Base-by-base conservation (phyloP, 2,888 invertebrate genomes). In the Temnothorax ravouxi region DNA sequence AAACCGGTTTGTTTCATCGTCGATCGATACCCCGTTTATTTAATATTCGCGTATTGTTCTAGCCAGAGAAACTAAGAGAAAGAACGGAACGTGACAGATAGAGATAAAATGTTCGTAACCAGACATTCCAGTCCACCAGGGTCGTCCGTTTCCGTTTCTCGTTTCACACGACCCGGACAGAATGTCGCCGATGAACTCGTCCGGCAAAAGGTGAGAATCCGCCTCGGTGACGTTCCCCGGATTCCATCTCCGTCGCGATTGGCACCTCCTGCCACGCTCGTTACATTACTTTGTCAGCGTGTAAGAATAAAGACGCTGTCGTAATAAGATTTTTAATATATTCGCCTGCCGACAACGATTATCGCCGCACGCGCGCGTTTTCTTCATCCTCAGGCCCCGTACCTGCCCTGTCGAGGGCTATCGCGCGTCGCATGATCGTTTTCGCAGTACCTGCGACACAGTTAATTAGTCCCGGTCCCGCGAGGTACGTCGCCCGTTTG, bases 61-160 rank as follows among this genome's bases (percentile, higher is more conserved):
- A 61, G 8, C n/a, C 3, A 66, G 29, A 13, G 66, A 61, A 74
- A n/a, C n/a, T n/a, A n/a, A 62, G 69, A 67, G 59, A 83, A 41
- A 59, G 64, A 72, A 61, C 13, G 72, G 56, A 8, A 34, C 21
- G 61, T 34, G 54, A 52, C 15, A 25, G 47, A 47, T 74, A 79
- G 81, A 77, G 61, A 56, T 11, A 41, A 54, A 21, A 71, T 29
- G 47, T 3, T 29, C 29, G 25, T 21, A 34, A 87, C 83, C 84
- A 84, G 88, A 86, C 89, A 91, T 92, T 89, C 91, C 89, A 86
- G 85, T 88, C 84, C 87, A 86, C 85, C 83, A 89, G 84, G 69
- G 86, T 84, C 87, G 86, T 91, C 92, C 87, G 86, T 91, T 91
- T 91, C 91, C 92, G 90, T 92, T 91, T 91, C 90, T 90, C 89